These are phyloP conservation scores for Salmo trutta DNA, from an alignment of 2,797 vertebrate species.

Conservation along the genomic window DNA sequence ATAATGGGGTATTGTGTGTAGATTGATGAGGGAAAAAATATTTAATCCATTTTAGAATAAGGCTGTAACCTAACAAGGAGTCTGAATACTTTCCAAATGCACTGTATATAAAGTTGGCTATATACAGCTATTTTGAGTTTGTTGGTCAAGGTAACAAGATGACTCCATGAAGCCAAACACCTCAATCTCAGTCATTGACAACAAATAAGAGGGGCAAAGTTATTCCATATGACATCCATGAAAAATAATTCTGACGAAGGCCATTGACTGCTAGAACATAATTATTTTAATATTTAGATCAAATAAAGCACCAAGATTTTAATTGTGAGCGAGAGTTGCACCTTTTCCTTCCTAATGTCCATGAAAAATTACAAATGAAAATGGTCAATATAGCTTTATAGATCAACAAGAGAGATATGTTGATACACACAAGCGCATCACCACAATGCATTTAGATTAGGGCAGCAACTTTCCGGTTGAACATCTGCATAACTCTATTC, in stretches of 20 bases:
- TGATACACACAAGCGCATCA: background rate
- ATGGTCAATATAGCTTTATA: background rate
- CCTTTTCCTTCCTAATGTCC: background rate
- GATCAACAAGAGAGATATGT: background rate
- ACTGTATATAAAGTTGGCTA: background rate
- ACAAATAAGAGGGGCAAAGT: background rate
- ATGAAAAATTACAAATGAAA: background rate
- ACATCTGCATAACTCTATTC: slow-evolving; percentile 26
- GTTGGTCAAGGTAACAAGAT: background rate
- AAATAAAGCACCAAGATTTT: no score
- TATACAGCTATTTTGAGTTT: background rate
- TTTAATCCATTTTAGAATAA: no score
- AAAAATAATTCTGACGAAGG: no score
- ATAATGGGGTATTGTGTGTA: no score
- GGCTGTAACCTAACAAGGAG: no score
- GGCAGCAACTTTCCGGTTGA: slow-evolving; percentile 7
- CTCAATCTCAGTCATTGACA: background rate
- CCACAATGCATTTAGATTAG: background rate
- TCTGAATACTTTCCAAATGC: no score
- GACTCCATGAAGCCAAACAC: background rate
- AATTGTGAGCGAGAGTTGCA: background rate
- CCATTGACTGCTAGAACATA: no score
- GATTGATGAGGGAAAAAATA: no score
- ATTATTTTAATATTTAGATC: no score
- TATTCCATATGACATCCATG: no score